Evolutionary conservation across 2,797 vertebrate species (phyloP).

Genomic region (Sebastes trivittatus): DNA sequence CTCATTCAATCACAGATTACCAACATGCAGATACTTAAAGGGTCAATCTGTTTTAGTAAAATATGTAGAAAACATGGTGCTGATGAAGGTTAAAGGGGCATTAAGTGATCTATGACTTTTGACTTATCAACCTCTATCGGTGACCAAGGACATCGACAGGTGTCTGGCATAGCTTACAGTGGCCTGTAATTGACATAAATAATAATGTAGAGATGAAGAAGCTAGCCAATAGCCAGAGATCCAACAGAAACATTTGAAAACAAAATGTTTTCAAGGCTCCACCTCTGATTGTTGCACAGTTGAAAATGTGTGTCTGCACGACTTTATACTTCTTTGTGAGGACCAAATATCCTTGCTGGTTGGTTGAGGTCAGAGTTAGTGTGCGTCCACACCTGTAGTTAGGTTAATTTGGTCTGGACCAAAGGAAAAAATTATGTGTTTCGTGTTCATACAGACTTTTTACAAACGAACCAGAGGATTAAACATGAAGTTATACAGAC

Average conservation of each 20-base stretch:
- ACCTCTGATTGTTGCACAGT: neutral
- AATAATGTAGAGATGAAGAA: constrained; percentile 45
- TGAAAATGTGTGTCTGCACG: neutral
- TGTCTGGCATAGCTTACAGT: constrained; percentile 58
- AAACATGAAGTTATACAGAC: too few species aligned
- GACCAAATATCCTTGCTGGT: neutral
- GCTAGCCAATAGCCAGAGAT: constrained; percentile 8
- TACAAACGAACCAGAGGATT: too few species aligned
- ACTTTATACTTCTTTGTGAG: neutral
- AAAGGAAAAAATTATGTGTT: too few species aligned
- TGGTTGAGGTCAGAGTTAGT: neutral
- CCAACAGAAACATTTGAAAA: constrained; percentile 26
- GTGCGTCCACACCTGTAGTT: too few species aligned
- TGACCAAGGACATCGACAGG: constrained; percentile 54
- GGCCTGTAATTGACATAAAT: constrained; percentile 59
- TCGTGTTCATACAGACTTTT: too few species aligned
- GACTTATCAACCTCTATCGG: constrained; percentile 63
- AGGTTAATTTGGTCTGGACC: too few species aligned
- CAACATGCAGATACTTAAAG: constrained; percentile 39
- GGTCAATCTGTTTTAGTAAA: constrained; percentile 17
- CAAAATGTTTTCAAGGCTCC: neutral
- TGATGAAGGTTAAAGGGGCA: constrained; percentile 46
- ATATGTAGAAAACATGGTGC: constrained; percentile 38
- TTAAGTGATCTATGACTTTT: constrained; percentile 45
- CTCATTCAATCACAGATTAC: constrained; percentile 31